phyloP scores from a whole-genome alignment of 2,888 invertebrate genomes.

The Pachydiplax longipennis region DNA sequence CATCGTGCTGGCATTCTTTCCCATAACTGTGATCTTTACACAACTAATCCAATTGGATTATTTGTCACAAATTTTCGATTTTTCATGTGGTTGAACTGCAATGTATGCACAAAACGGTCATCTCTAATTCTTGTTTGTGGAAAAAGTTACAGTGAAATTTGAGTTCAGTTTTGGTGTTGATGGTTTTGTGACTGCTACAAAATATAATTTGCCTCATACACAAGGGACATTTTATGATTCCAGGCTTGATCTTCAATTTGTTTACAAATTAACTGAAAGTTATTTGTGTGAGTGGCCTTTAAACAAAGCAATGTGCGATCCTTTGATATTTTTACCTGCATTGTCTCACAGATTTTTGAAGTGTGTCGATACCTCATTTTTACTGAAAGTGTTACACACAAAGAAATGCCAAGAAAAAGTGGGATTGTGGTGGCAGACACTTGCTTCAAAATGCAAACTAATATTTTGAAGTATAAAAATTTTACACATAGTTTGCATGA shows the following conservation, averaged over 20 bases:
- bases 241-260: slow-evolving; percentile 11
- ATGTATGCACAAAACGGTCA: slow-evolving; percentile 13
- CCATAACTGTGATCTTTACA: slow-evolving; percentile 20
- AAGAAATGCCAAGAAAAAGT: slow-evolving; percentile 37
- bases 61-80: neutral
- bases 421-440: slow-evolving; percentile 41
- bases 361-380: slow-evolving; percentile 40
- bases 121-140: neutral
- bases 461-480: slow-evolving; percentile 40
- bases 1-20: slow-evolving; percentile 21
- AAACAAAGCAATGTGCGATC: neutral
- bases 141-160: neutral
- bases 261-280: neutral
- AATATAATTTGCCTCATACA: neutral
- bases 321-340: slow-evolving; percentile 24
- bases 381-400: slow-evolving; percentile 41
- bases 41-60: neutral
- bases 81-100: slow-evolving; percentile 10
- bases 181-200: slow-evolving; percentile 10
- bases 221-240: neutral
- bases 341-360: slow-evolving; percentile 22
- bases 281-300: slow-evolving; percentile 37
- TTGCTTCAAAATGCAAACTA: slow-evolving; percentile 24
- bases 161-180: neutral
- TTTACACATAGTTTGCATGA: slow-evolving; percentile 44